Conservation (phyloP, 2,888 invertebrate species). For the Camptogramma bilineatum region DNA sequence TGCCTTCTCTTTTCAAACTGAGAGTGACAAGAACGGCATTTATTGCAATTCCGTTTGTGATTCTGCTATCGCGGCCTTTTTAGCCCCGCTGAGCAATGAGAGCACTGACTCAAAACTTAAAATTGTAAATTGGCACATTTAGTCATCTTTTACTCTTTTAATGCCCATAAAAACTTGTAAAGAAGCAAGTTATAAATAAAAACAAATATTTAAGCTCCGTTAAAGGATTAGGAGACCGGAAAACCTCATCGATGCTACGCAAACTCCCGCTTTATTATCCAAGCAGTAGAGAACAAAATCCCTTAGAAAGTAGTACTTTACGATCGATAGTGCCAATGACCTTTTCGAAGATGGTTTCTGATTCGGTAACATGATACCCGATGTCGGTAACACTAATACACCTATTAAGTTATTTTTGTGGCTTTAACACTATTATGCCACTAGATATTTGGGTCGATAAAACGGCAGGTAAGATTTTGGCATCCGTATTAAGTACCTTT, state of each 20-base stretch:
- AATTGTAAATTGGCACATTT: conserved; percentile 15
- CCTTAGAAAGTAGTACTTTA: conserved; percentile 4
- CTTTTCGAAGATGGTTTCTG: conserved; percentile 35
- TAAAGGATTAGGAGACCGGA: conserved; percentile 29
- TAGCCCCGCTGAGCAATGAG: no score
- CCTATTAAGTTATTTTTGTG: conserved; percentile 28
- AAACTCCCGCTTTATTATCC: neutral
- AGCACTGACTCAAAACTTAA: neutral
- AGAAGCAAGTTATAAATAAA: conserved; percentile 11
- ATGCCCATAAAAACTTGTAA: conserved; percentile 10
- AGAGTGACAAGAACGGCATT: no score
- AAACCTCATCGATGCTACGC: neutral
- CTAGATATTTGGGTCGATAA: conserved; percentile 6
- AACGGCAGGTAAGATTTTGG: neutral
- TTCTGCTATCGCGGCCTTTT: no score
- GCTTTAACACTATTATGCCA: conserved; percentile 26
- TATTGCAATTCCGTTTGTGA: no score
- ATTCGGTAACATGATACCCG: conserved; percentile 35
- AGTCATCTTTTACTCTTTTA: conserved; percentile 13
- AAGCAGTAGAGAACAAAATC: neutral
- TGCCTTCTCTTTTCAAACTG: no score
- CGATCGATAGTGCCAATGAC: conserved; percentile 37
- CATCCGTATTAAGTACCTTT: neutral
- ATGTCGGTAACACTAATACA: conserved; percentile 29
- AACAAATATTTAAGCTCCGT: conserved; percentile 30